Base-by-base conservation (phyloP, 2,797 vertebrate genomes). In the Artibeus lituratus region DNA sequence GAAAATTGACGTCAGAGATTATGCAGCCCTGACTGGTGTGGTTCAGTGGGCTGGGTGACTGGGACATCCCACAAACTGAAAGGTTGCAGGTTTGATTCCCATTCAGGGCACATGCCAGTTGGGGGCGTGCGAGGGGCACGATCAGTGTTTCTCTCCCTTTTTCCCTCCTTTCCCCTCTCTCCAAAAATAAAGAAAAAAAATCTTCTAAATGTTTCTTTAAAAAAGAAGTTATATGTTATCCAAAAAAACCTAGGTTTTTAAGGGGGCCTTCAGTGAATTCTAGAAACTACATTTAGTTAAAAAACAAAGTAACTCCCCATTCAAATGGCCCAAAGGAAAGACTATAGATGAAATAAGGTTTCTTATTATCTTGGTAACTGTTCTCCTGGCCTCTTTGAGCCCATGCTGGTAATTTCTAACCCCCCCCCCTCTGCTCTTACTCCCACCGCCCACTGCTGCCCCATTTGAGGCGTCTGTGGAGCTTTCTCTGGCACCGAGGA, bases 281-380 rank as follows among this genome's bases (percentile, higher is more conserved):
- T 81, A 67, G 44, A 83, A 91, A 86, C 55, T 59, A 5, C 10
- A 11, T 11, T 2, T 44, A 69, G 7, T 89, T 94, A 47, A 72
- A 55, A 84, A 91, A 21, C 35, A 69, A 29, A 62, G 62, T 5
- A 32, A 37, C 22, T 78, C 53, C 10, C 1, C 32, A 19, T 84
- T 93, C 44, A 77, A 94, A 42, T 18, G 4, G 18, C 82, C 55
- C 42, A 69, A 74, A 96, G 47, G 57, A 65, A 90, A 92, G 53
- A 37, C 1, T 10, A 0, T 22, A 2, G 55, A 32, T 73, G 74
- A 14, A 87, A 35, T 0, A 26, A 35, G 19, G 26, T 44, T 73
- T 70, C 55, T 80, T 72, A 10, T 51, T 47, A 29, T 37, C 6
- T 32, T 29, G 21, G 3, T 67, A 39, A 57, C 44, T 70, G 12